Evolutionary conservation across 2,113 vertebrate genomes (phyloP).

Genomic region (Dasypus novemcinctus): DNA sequence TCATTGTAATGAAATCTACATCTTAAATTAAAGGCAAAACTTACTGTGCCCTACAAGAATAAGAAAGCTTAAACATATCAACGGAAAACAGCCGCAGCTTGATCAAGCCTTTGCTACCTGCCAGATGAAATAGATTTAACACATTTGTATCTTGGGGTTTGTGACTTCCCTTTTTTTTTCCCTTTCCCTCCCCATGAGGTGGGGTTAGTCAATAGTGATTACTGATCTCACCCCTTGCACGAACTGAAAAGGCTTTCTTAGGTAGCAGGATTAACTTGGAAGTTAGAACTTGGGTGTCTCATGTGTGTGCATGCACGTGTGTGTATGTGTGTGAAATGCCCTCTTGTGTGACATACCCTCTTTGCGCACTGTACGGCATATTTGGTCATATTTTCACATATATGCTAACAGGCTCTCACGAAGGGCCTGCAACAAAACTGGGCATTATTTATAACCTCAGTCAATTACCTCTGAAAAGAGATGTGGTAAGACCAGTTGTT

Average conservation of each 20-base stretch:
- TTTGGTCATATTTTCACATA: not conserved
- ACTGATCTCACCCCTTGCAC: conserved; percentile 40
- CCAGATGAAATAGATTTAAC: conserved; percentile 70
- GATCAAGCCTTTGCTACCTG: conserved; percentile 67
- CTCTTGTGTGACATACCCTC: not conserved
- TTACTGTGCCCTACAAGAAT: conserved; percentile 72
- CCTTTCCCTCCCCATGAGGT: not conserved
- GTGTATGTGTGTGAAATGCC: not conserved
- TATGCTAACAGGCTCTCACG: not conserved
- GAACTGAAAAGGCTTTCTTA: conserved; percentile 48
- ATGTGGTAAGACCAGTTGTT: not conserved
- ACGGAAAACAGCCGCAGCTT: conserved; percentile 37
- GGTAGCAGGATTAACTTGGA: conserved; percentile 56
- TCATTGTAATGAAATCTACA: conserved; percentile 86
- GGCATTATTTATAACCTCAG: not conserved
- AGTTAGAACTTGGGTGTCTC: not conserved
- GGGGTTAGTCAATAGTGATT: not conserved
- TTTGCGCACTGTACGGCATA: not conserved
- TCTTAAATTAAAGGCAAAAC: conserved; percentile 86
- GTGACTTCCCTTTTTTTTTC: not conserved
- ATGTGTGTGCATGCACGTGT: not conserved
- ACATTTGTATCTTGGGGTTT: conserved; percentile 24
- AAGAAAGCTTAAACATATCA: conserved; percentile 75
- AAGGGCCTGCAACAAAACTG: not conserved
- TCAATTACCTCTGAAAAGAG: not conserved